Conservation (phyloP, 2,797 vertebrate genomes). For the Poliocrania exsul region DNA sequence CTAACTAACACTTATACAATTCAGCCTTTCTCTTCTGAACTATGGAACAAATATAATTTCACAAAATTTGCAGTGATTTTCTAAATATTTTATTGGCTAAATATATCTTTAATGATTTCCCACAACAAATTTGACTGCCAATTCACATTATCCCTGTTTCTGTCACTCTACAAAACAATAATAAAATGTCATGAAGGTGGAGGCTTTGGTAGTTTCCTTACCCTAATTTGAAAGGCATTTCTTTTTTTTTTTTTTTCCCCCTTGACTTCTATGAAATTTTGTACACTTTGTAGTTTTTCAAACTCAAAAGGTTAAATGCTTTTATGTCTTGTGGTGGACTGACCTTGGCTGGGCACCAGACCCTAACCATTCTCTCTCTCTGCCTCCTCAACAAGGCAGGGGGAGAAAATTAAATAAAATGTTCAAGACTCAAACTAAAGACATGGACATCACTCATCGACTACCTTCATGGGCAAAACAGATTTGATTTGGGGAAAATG, state of each 20-base stretch:
- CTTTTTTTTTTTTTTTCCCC: neutral
- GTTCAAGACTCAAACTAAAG: neutral
- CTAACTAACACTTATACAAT: neutral
- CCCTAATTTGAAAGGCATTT: neutral
- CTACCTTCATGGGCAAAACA: neutral
- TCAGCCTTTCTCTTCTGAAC: neutral
- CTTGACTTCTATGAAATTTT: neutral
- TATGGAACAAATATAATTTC: neutral
- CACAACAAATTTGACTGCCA: neutral
- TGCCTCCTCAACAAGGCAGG: neutral
- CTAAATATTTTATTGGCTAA: slow-evolving; percentile 7
- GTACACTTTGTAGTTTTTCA: neutral
- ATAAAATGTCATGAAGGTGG: slow-evolving; percentile 22
- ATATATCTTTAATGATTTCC: neutral
- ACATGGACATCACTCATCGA: neutral
- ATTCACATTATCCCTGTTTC: neutral
- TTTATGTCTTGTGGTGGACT: neutral
- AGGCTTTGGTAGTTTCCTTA: neutral
- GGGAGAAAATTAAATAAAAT: neutral
- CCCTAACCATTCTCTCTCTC: rapidly evolving
- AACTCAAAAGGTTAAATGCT: neutral
- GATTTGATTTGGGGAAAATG: neutral
- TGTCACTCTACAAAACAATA: slow-evolving; percentile 22
- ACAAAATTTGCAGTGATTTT: neutral
- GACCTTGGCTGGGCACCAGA: neutral